Percentiles rank a stretch among this genome's conserved stretches.
These are phyloP conservation scores for Taenaris catops DNA, from an alignment of 2,888 invertebrate genomes.

Conservation along the genomic window DNA sequence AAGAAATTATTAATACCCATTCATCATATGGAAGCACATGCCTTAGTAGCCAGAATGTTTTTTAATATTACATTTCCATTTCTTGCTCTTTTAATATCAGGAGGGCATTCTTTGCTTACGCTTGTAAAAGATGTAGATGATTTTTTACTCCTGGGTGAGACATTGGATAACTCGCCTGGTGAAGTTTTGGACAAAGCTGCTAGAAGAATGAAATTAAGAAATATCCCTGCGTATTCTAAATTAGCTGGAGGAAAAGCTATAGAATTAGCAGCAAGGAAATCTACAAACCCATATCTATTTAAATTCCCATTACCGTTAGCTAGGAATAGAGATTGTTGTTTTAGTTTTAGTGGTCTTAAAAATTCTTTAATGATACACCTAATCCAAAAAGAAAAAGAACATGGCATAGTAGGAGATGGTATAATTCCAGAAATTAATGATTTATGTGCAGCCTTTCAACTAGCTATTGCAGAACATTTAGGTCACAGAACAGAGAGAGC, in stretches of 20 bases:
- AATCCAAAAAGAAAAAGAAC: conserved; percentile 76
- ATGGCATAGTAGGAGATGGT: conserved; percentile 81
- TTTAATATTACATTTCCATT: conserved; percentile 90
- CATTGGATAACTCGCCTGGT: conserved; percentile 93
- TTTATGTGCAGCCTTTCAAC: conserved; percentile 92
- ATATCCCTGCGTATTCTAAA: conserved; percentile 85
- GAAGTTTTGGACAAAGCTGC: conserved; percentile 96
- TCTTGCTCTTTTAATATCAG: conserved; percentile 93
- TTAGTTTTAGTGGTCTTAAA: conserved; percentile 93
- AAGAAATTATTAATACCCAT: conserved; percentile 94
- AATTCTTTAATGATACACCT: conserved; percentile 80
- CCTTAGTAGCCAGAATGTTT: conserved; percentile 90
- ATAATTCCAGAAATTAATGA: conserved; percentile 88
- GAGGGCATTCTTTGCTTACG: conserved; percentile 93
- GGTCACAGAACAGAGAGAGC: conserved; percentile 91
- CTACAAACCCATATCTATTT: conserved; percentile 82
- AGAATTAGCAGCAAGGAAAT: conserved; percentile 86
- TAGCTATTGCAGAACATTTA: conserved; percentile 87
- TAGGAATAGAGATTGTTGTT: conserved; percentile 88
- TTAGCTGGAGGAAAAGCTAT: conserved; percentile 92
- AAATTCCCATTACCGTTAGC: conserved; percentile 83
- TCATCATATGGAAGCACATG: conserved; percentile 99
- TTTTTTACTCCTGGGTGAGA: conserved; percentile 89
- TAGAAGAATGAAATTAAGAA: conserved; percentile 89
- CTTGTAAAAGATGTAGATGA: conserved; percentile 86